phyloP scores from a whole-genome alignment of 35 echinoderm and acorn worm genomes.

The Ptychodera flava region DNA sequence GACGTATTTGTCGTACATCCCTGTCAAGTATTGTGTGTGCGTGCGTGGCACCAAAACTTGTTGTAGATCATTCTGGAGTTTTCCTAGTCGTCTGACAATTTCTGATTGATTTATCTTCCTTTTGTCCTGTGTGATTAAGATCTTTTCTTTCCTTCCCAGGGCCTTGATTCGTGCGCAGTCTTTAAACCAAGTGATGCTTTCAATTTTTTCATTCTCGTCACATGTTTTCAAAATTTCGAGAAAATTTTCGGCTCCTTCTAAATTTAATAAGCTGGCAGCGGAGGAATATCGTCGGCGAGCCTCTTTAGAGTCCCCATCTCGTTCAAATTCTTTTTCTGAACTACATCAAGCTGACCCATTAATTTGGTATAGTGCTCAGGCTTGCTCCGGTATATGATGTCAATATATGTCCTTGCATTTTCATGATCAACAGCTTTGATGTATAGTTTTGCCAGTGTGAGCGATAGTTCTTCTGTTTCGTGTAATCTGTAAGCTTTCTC shows the following conservation, averaged over 20 bases:
- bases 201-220: background rate
- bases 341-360: too few species aligned
- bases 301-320: too few species aligned
- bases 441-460: background rate
- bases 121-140: background rate
- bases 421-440: background rate
- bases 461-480: background rate
- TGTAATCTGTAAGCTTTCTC: background rate
- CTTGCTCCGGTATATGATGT: background rate
- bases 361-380: background rate
- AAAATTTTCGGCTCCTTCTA: background rate
- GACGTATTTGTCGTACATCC: background rate
- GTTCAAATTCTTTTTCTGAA: too few species aligned
- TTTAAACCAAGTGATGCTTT: background rate
- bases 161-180: background rate
- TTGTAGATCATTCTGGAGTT: background rate
- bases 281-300: too few species aligned
- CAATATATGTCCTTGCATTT: background rate
- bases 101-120: background rate
- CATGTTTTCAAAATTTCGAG: background rate
- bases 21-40: background rate
- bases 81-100: background rate
- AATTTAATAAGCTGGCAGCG: too few species aligned
- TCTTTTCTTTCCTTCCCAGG: background rate
- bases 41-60: background rate